A percentile compares a stretch with the other conserved stretches of the same genome.
These are phyloP conservation scores for rat (Rattus norvegicus) DNA, from an alignment of 2,113 vertebrate genomes.

Conservation along the genomic window GRCr8 NC_086035.1:90057001-90057500, in stretches of 20 bases:
- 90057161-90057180: neutral
- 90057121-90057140: neutral
- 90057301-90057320: neutral
- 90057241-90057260: neutral
- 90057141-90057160: neutral
- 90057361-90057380: too few species aligned
- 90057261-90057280: neutral
- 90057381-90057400: too few species aligned
- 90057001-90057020: too few species aligned
- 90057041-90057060: too few species aligned
- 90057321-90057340: neutral
- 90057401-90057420: too few species aligned
- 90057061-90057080: too few species aligned
- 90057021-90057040: too few species aligned
- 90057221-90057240: neutral
- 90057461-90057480: too few species aligned
- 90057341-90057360: neutral
- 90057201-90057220: neutral
- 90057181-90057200: neutral
- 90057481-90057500: too few species aligned
- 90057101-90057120: neutral
- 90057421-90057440: too few species aligned
- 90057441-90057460: too few species aligned
- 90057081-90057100: too few species aligned
- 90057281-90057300: neutral